Conservation (phyloP, 2,888 invertebrate genomes). For the Drosophila borborema region DNA sequence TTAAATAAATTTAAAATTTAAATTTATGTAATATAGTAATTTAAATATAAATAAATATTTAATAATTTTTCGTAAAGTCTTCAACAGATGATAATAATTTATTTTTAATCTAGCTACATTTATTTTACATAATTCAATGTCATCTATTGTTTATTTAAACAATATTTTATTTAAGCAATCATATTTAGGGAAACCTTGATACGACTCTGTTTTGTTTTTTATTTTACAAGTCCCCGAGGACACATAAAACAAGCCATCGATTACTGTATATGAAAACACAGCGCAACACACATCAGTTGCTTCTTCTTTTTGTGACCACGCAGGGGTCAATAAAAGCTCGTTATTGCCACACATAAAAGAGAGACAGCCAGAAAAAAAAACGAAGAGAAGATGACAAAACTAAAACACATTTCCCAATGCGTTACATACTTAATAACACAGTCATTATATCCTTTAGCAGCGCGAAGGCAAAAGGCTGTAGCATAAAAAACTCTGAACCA, state of each 20-base stretch:
- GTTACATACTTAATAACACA: slow-evolving; percentile 56
- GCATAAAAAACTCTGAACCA: slow-evolving; percentile 38
- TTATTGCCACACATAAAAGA: slow-evolving; percentile 3
- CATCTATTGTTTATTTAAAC: not conserved
- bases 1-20: no score
- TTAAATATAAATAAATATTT: not conserved
- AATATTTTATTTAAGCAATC: slow-evolving; percentile 1
- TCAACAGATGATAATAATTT: not conserved
- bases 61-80: not conserved
- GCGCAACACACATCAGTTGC: not conserved
- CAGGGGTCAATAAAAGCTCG: slow-evolving; percentile 18
- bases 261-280: not conserved
- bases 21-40: not conserved
- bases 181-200: not conserved
- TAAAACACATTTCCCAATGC: slow-evolving; percentile 13
- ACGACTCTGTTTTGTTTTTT: not conserved
- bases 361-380: not conserved
- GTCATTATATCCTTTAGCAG: slow-evolving; percentile 50
- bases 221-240: not conserved
- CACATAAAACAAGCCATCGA: slow-evolving; percentile 10
- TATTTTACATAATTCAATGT: no score
- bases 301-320: slow-evolving; percentile 9
- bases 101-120: not conserved
- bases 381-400: slow-evolving; percentile 4
- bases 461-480: slow-evolving; percentile 17